Evolutionary conservation across 1,140 invertebrate genomes (phyloP), one percentile per base, ranked within the genome.

Genomic region (Teleogryllus occipitalis): DNA sequence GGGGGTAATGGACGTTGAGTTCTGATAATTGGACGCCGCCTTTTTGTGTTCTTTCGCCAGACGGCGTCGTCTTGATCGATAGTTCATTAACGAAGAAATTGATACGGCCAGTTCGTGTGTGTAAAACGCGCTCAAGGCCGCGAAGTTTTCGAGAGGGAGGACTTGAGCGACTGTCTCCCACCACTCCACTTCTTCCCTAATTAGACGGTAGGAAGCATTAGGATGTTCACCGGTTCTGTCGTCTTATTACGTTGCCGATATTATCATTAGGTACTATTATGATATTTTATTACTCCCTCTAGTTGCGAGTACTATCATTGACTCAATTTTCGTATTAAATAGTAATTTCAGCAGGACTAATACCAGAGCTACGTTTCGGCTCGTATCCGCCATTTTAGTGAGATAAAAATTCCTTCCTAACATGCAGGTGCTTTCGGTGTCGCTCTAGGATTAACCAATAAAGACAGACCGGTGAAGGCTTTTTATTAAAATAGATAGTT

Each of bases 101-200:
- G 54, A 65, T 65, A 65, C 54, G 54, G 54, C 54, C 54, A 65
- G 54, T 65, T 65, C 54, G 54, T 65, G 54, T 65, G 54, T 65
- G 54, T 65, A 65, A 65, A 65, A 65, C 54, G 10, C 54, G 27
- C 54, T 65, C 54, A 65, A 65, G 54, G 54, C 3, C 54, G 54
- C 10, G 54, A 18, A 65, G 18, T 39, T 39, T 39, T 39, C 27
- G 27, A 39, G 27, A 39, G 27, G 27, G 27, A 39, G 27, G 27
- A 39, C 27, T 39, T 39, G 54, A 2, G 54, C 54, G 10, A 18
- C 54, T 65, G 54, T 18, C 54, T 5, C 10, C 18, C 54, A 18
- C 54, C 10, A 65, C 54, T 18, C 10, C 54, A 65, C 2, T 14
- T 18, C 10, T 65, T 18, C 54, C 54, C 54, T 18, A 65, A 65